Percentiles rank a stretch among this genome's conserved stretches.
Conservation (phyloP, 2,888 invertebrate species). For the Phengaris alcon region DNA sequence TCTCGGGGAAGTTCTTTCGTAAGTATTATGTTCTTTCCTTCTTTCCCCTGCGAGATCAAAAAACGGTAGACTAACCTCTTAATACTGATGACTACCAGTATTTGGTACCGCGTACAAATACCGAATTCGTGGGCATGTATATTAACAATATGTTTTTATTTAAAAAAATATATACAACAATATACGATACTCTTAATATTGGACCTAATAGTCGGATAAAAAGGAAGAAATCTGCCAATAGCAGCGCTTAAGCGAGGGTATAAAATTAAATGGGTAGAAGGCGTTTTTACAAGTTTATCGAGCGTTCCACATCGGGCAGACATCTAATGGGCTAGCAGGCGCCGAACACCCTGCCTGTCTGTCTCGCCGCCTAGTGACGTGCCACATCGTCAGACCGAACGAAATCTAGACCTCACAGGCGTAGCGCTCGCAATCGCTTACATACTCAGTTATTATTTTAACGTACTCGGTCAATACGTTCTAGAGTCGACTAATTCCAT, state of each 20-base stretch:
- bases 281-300: conserved; percentile 79
- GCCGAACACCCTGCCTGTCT: conserved; percentile 73
- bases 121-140: background rate
- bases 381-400: conserved; percentile 44
- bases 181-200: conserved; percentile 70
- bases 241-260: conserved; percentile 73
- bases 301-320: conserved; percentile 76
- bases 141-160: conserved; percentile 46
- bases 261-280: conserved; percentile 78
- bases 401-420: conserved; percentile 51
- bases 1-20: too few species aligned
- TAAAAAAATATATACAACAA: conserved; percentile 61
- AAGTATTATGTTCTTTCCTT: too few species aligned
- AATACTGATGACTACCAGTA: too few species aligned
- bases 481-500: conserved; percentile 44
- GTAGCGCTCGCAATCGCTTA: conserved; percentile 53
- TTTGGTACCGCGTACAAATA: background rate
- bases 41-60: too few species aligned
- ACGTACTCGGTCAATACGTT: conserved; percentile 40
- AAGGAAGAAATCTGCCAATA: conserved; percentile 75
- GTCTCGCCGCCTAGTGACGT: conserved; percentile 65
- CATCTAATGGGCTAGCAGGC: conserved; percentile 74
- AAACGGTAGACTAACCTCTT: too few species aligned
- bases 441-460: conserved; percentile 47
- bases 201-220: conserved; percentile 46